A percentile compares a stretch with the other conserved stretches of the same genome.
Evolutionary conservation across 1,140 invertebrate genomes (phyloP).

Genomic region (Musca vetustissima): DNA sequence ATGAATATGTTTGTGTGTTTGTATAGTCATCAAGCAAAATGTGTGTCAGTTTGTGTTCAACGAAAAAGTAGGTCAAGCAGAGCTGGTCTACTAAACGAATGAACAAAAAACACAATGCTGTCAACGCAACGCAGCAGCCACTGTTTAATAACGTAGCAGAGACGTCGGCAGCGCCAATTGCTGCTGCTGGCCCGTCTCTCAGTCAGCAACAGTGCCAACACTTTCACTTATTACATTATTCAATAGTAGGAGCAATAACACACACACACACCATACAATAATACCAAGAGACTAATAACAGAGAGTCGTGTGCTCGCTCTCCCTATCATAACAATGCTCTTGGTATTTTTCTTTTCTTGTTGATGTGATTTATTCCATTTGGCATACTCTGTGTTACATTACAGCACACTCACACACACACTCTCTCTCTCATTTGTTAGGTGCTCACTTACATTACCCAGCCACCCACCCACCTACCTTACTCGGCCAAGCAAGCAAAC

Average conservation of each 20-base stretch:
- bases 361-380: too few relatives aligned
- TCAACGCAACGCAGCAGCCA: conserved; percentile 13
- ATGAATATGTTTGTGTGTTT: conserved; percentile 29
- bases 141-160: conserved; percentile 25
- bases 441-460: too few relatives aligned
- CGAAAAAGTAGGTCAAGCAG: conserved; percentile 53
- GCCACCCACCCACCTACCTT: too few relatives aligned
- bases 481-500: too few relatives aligned
- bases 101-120: too few relatives aligned
- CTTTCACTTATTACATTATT: conserved; percentile 58
- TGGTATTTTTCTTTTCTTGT: too few relatives aligned
- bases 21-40: conserved; percentile 26
- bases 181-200: too few relatives aligned
- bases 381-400: too few relatives aligned
- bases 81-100: conserved; percentile 33
- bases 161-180: background rate
- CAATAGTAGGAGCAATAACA: conserved; percentile 32
- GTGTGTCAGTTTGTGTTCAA: background rate
- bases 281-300: background rate
- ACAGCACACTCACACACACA: too few relatives aligned
- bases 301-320: background rate
- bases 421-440: too few relatives aligned
- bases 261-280: background rate
- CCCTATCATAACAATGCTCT: background rate
- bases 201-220: conserved; percentile 31